Base-by-base conservation (phyloP, 92 coral and sea anemone genomes). In the Chrysogorgia sp. region DNA sequence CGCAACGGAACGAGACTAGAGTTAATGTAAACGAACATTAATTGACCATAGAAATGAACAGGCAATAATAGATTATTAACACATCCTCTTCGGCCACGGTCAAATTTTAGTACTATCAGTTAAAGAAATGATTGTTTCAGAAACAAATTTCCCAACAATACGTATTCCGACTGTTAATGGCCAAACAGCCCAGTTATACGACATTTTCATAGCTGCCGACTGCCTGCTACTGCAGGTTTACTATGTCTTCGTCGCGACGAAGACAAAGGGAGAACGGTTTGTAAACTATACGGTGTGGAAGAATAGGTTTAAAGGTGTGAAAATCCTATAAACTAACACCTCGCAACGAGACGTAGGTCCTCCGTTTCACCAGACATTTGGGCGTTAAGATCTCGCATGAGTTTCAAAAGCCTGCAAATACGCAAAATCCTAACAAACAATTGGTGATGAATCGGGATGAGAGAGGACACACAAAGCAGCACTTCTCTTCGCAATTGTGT, bases 361-460 rank as follows among this genome's bases (percentile, higher is more conserved):
- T 72, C 79, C 79, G 79, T 72, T 72, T 58, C 65, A 49, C 79
- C 47, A 72, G 79, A 72, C 79, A 72, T 15, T 72, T 72, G 20
- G 79, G 79, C 79, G 79, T 72, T 72, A 56, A 55, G 25, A 57
- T 57, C 63, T 23, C 34, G 7, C 63, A 23, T 23, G 7, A 19
- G 35, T 33, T 33, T 35, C 48, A 24, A 45, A 72, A 59, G 48
- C 10, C 55, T n/a, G n/a, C 20, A 24, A 53, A 52, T 50, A 55
- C 64, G 55, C 79, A 14, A 72, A 1, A 2, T 34, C 31, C 49
- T 53, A 52, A 34, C 79, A 72, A 52, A 40, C 58, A 72, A 53
- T 52, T 33, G 55, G 79, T 55, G 79, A 52, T 52, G 55, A 30
- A 72, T 41, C 49, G 33, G 40, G 48, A 45, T 47, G 10, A 15